These are phyloP conservation scores for Temnopleurus reevesii DNA, from an alignment of 53 echinoderm and acorn worm genomes.

Conservation along the genomic window DNA sequence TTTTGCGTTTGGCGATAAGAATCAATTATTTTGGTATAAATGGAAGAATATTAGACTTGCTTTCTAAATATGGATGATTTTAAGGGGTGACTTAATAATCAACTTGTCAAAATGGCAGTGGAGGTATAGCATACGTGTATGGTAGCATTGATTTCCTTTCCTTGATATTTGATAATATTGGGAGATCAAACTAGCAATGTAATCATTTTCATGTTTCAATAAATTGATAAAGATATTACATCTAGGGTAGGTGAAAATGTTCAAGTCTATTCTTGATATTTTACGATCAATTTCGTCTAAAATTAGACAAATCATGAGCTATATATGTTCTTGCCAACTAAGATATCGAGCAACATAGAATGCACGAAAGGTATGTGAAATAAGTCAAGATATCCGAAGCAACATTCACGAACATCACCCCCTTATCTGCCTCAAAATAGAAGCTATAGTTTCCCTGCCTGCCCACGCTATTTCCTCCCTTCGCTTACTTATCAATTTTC, in stretches of 20 bases:
- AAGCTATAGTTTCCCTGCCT: neutral
- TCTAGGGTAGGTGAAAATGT: too few species aligned
- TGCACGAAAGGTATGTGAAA: neutral
- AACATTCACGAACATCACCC: neutral
- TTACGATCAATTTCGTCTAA: too few species aligned
- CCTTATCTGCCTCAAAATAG: constrained; percentile 13
- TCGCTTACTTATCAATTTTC: constrained; percentile 8
- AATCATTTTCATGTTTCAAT: too few species aligned
- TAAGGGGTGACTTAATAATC: neutral
- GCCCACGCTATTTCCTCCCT: constrained; percentile 15
- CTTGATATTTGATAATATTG: too few species aligned
- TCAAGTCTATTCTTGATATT: too few species aligned
- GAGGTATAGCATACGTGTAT: too few species aligned
- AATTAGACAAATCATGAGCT: too few species aligned
- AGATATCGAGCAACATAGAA: neutral
- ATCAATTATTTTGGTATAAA: neutral
- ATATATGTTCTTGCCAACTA: too few species aligned
- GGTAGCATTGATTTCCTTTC: too few species aligned
- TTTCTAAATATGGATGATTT: neutral
- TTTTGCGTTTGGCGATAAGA: neutral
- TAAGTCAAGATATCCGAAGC: neutral
- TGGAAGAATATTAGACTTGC: neutral
- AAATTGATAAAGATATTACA: too few species aligned
- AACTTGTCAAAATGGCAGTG: too few species aligned
- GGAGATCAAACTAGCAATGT: too few species aligned